A percentile compares a stretch with the other conserved stretches of the same genome.
These are phyloP conservation scores for Malacosoma neustria DNA, from an alignment of 2,888 invertebrate genomes.

Conservation along the genomic window DNA sequence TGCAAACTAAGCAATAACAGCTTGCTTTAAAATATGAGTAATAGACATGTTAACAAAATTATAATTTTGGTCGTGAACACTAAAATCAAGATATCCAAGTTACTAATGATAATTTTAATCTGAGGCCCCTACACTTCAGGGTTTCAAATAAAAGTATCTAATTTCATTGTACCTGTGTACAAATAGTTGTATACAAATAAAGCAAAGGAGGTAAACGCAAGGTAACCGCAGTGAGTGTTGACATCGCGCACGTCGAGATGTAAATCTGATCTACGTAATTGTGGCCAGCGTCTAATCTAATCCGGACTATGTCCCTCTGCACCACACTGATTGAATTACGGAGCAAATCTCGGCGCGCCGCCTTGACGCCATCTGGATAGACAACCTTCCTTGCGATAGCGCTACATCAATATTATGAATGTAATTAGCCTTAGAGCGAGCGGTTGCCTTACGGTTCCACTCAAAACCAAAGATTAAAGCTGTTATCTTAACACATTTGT, in stretches of 20 bases:
- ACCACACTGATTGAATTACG: constrained; percentile 60
- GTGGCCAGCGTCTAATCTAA: constrained; percentile 70
- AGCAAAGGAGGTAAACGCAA: too few relatives aligned
- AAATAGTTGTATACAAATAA: too few relatives aligned
- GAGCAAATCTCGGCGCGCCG: constrained; percentile 22
- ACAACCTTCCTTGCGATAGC: constrained; percentile 19
- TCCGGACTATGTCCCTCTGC: constrained; percentile 60
- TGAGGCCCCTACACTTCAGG: too few relatives aligned
- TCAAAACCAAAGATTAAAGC: constrained; percentile 16
- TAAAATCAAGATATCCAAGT: too few relatives aligned
- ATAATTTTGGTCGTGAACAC: too few relatives aligned
- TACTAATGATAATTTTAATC: too few relatives aligned
- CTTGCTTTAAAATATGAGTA: too few relatives aligned
- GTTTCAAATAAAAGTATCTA: too few relatives aligned
- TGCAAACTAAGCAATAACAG: too few relatives aligned
- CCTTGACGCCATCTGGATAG: constrained; percentile 18
- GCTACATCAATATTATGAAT: constrained; percentile 23
- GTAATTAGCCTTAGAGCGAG: constrained; percentile 1
- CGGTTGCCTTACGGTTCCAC: constrained; percentile 6
- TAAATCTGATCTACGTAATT: constrained; percentile 71
- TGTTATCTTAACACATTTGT: constrained; percentile 12
- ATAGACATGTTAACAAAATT: too few relatives aligned
- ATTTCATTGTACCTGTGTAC: too few relatives aligned
- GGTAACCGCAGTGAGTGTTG: constrained; percentile 7
- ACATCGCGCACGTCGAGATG: constrained; percentile 30